Conservation (phyloP, 2,113 vertebrate species). For the Leucosticte australis region DNA sequence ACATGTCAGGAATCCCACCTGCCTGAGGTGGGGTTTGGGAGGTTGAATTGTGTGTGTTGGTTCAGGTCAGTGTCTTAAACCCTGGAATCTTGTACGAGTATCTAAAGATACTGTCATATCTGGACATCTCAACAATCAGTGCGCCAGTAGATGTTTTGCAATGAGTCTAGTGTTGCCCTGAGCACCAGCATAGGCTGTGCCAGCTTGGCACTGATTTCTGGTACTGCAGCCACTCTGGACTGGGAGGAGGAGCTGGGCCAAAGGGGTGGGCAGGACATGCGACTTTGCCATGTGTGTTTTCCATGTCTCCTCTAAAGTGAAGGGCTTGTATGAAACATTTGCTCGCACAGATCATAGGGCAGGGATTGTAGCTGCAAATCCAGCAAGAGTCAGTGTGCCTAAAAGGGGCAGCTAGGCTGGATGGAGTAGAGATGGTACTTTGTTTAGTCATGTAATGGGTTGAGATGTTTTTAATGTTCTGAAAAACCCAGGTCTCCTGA, state of each 20-base stretch:
- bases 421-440: background rate
- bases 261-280: background rate
- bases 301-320: background rate
- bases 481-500: background rate
- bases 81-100: background rate
- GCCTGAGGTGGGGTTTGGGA: background rate
- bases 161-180: accelerated
- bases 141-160: background rate
- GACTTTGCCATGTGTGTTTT: background rate
- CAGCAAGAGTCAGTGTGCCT: background rate
- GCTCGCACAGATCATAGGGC: background rate
- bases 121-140: background rate
- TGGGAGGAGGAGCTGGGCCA: background rate
- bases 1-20: accelerated
- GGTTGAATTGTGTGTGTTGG: background rate
- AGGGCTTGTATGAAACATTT: background rate
- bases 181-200: background rate
- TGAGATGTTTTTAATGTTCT: background rate
- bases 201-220: background rate
- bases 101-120: background rate
- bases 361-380: background rate
- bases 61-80: background rate
- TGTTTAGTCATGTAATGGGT: background rate
- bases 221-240: background rate
- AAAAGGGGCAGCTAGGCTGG: background rate